Evolutionary conservation across 2,113 vertebrate species (phyloP).

Genomic region (Panthera leo): DNA sequence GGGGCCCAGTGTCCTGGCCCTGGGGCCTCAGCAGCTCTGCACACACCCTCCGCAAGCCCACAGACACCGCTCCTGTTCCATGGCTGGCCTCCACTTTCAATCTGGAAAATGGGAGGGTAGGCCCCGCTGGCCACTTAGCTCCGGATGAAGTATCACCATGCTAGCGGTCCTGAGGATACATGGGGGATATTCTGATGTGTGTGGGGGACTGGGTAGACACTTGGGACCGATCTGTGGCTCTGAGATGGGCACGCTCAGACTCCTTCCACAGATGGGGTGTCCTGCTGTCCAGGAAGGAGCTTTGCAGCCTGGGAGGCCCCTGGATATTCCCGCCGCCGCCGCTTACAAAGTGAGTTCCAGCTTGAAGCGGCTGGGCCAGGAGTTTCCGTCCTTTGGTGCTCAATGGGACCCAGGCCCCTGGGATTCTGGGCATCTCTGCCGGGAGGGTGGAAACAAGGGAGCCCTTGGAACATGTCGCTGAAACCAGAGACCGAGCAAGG

Average conservation of each 20-base stretch:
- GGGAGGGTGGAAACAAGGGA: neutral
- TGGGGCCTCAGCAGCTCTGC: neutral
- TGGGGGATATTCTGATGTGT: neutral
- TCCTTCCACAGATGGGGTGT: neutral
- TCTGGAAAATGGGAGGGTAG: neutral
- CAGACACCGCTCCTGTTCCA: accelerated
- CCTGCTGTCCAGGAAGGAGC: neutral
- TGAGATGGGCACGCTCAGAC: neutral
- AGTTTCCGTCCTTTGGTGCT: neutral
- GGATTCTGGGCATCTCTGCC: neutral
- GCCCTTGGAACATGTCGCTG: neutral
- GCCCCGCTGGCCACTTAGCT: neutral
- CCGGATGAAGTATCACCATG: neutral
- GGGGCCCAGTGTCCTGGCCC: neutral
- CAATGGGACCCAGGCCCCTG: neutral
- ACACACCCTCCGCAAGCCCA: no score
- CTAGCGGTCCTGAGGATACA: neutral
- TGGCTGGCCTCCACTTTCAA: neutral
- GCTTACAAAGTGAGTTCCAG: neutral
- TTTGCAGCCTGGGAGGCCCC: neutral
- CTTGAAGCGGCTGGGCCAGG: neutral
- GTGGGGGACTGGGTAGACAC: neutral
- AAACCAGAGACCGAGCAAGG: neutral
- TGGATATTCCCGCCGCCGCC: neutral
- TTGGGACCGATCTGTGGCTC: neutral